These are phyloP conservation scores for Cichladusa arquata DNA, from an alignment of 2,113 vertebrate species.

Conservation along the genomic window DNA sequence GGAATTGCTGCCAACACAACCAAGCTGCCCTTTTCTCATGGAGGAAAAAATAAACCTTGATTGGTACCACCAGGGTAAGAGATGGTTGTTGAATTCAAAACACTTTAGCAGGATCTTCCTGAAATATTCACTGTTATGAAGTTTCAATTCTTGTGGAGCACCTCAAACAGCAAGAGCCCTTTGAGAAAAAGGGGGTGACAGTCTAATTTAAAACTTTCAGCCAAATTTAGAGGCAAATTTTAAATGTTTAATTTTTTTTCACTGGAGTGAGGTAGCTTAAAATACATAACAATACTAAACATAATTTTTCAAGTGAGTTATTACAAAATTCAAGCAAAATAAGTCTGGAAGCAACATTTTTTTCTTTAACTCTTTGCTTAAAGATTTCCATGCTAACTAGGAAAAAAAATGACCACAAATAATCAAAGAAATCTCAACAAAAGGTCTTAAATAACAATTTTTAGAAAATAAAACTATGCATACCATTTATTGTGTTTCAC, in stretches of 20 bases:
- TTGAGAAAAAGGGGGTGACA: background rate
- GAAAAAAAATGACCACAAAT: background rate
- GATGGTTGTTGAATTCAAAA: accelerated
- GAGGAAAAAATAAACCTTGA: background rate
- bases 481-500: background rate
- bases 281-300: background rate
- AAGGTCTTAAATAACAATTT: background rate
- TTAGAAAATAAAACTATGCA: background rate
- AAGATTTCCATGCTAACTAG: background rate
- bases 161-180: accelerated
- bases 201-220: background rate
- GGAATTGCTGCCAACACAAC: background rate
- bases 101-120: background rate
- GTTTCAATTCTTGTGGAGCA: background rate
- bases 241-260: background rate
- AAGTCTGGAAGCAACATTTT: accelerated
- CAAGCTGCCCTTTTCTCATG: accelerated
- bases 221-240: background rate
- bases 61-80: background rate
- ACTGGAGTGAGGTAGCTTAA: background rate
- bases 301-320: background rate
- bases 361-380: background rate
- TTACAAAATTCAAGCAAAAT: background rate
- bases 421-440: background rate
- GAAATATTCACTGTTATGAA: background rate